phyloP scores from a whole-genome alignment of 1,140 invertebrate species.

The Orchesella cincta region DNA sequence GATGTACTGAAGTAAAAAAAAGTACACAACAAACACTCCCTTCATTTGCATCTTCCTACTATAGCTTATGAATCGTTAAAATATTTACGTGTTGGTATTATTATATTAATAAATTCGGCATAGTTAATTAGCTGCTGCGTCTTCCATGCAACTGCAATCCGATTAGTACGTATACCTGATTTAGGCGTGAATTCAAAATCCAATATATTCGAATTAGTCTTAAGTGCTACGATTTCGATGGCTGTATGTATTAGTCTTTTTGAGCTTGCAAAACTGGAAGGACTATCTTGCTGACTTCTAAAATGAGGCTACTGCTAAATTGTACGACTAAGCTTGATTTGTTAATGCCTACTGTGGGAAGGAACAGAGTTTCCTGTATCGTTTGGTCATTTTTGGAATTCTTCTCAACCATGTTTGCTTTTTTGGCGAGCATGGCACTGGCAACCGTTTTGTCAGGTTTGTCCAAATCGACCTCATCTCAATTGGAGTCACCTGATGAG shows the following conservation, averaged over 20 bases:
- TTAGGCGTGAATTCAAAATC: too few species aligned
- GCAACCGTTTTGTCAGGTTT: slow-evolving; percentile 36
- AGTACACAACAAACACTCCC: too few species aligned
- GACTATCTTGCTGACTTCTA: neutral
- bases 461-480: slow-evolving; percentile 44
- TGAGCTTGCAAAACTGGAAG: slow-evolving; percentile 9
- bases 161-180: too few species aligned
- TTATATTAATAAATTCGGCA: too few species aligned
- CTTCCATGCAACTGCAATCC: too few species aligned
- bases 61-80: too few species aligned
- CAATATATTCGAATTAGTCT: too few species aligned
- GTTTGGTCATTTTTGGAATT: slow-evolving; percentile 41
- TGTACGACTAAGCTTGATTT: neutral
- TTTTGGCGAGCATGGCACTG: slow-evolving; percentile 31
- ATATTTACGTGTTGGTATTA: too few species aligned
- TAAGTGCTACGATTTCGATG: slow-evolving; percentile 10
- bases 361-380: slow-evolving; percentile 44
- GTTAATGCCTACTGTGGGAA: slow-evolving; percentile 6
- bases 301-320: neutral
- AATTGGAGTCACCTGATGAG: slow-evolving; percentile 46
- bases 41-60: too few species aligned
- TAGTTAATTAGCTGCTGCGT: too few species aligned
- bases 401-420: slow-evolving; percentile 35
- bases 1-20: too few species aligned
- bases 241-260: slow-evolving; percentile 20